Evolutionary conservation across 2,113 vertebrate species (phyloP).

Genomic region (Thamnaconus septentrionalis): DNA sequence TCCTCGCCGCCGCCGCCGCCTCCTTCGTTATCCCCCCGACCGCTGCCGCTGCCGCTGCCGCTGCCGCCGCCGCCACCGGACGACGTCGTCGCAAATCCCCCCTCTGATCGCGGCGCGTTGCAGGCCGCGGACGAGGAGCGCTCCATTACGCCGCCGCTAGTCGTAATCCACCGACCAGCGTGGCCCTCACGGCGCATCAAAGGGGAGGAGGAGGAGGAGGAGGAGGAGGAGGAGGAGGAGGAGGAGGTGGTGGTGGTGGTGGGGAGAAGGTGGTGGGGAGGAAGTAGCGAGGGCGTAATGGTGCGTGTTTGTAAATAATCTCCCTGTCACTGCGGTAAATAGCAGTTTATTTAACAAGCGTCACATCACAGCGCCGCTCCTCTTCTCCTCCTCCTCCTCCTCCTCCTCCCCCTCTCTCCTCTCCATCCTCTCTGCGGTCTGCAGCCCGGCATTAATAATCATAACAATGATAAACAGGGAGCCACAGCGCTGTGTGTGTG

Average conservation of each 20-base stretch:
- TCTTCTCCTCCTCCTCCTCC: conserved; percentile 42
- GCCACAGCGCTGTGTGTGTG: conserved; percentile 35
- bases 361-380: conserved; percentile 68
- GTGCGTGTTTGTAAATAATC: conserved; percentile 80
- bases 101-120: conserved; percentile 48
- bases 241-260: conserved; percentile 8
- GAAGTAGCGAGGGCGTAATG: conserved; percentile 45
- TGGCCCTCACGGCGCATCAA: conserved; percentile 57
- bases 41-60: conserved; percentile 45
- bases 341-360: conserved; percentile 79
- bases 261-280: background rate
- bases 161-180: conserved; percentile 56
- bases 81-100: conserved; percentile 59
- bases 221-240: conserved; percentile 25
- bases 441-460: conserved; percentile 75
- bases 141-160: conserved; percentile 56
- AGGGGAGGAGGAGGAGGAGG: conserved; percentile 32
- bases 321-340: conserved; percentile 71
- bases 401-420: conserved; percentile 26
- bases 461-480: conserved; percentile 83
- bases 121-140: conserved; percentile 43
- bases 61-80: conserved; percentile 40
- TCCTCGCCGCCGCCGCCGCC: too few species aligned
- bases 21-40: background rate
- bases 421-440: conserved; percentile 47